Conservation (phyloP, 2,888 invertebrate genomes). For the Drosophila setosimentum region DNA sequence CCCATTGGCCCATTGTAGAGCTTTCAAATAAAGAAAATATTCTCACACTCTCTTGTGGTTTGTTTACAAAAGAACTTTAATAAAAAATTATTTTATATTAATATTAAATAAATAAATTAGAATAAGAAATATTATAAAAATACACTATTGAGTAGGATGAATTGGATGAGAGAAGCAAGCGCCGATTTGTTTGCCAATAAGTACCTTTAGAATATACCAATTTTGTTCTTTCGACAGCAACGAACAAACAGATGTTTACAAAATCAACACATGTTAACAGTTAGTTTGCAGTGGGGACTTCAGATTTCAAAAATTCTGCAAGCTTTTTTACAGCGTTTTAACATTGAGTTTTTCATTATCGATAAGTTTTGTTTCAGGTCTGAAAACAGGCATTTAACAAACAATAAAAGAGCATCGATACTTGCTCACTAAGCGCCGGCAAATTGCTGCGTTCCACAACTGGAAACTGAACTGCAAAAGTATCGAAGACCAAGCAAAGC, state of each 20-base stretch:
- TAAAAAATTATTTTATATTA: neutral
- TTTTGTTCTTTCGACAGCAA: neutral
- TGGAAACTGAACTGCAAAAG: conserved; percentile 41
- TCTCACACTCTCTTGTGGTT: neutral
- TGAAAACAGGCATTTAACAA: neutral
- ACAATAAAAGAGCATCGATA: conserved; percentile 25
- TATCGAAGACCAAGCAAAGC: conserved; percentile 32
- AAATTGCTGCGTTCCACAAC: conserved; percentile 42
- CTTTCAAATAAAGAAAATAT: neutral
- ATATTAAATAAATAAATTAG: neutral
- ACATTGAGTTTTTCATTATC: neutral
- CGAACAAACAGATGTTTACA: neutral
- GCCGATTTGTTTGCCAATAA: neutral
- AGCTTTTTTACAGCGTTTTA: neutral
- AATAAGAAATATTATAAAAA: neutral
- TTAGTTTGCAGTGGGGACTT: neutral
- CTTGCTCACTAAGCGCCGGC: conserved; percentile 17
- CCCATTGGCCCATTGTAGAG: too few species aligned
- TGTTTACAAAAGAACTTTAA: neutral
- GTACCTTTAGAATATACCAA: neutral
- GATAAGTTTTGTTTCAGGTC: neutral
- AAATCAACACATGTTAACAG: neutral
- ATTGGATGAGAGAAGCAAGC: neutral
- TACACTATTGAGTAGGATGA: neutral
- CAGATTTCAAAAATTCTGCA: neutral